Evolutionary conservation across 2,797 vertebrate species (phyloP), one percentile per base, ranked within the genome.

Genomic region (Perodicticus potto): DNA sequence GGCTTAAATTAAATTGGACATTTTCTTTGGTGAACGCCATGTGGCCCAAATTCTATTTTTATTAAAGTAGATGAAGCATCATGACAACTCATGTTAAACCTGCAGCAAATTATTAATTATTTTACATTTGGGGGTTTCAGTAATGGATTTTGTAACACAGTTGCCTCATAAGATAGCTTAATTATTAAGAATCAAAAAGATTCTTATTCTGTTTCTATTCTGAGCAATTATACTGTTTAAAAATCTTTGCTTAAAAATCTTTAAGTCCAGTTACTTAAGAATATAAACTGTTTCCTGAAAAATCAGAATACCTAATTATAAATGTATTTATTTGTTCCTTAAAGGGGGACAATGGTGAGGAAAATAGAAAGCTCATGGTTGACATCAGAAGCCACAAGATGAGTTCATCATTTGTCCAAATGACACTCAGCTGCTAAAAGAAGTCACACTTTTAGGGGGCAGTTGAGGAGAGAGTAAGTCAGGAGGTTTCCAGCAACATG

Each of bases 251-350:
- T 97, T 96, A 95, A 53, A 53, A 53, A 53, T 19, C 97, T 95
- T 97, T 76, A 97, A 92, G 86, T 89, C 61, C 40, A 95, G 72
- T 89, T 67, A 20, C 91, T 97, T 97, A 97, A 98, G 97, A 97
- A 97, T 93, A 97, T 98, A 96, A 85, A 0, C 49, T 61, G 32
- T 96, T 97, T 86, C 84, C 93, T 94, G 89, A 73, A 91, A 97
- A 94, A 69, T 23, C 45, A 91, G 32, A 86, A 86, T 92, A 59
- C 70, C 87, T 94, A 91, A 76, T 74, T 74, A 63, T 11, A 84
- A 40, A 73, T 92, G 55, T 93, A 81, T 88, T 86, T 93, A 34
- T 95, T 96, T 95, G 45, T 92, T 95, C 78, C 76, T 70, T 34
- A 94, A 96, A 97, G 78, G 77, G 74, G 55, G 45, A 77, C 70